Evolutionary conservation across 2,113 vertebrate species (phyloP).

Genomic region (Sander lucioperca): DNA sequence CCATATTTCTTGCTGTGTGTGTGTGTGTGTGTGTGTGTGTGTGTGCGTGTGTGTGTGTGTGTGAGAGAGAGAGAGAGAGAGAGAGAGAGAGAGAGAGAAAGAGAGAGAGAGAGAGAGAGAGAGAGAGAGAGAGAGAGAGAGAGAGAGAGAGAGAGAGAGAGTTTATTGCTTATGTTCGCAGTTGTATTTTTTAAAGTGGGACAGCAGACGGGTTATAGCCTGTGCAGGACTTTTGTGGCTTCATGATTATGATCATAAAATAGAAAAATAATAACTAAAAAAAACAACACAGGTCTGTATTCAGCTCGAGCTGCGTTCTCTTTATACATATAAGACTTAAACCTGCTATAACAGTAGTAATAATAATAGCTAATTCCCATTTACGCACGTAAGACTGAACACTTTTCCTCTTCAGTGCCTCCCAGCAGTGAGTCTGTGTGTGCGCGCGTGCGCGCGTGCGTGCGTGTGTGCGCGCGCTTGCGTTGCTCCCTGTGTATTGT

Average conservation of each 20-base stretch:
- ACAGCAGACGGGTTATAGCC: constrained; percentile 33
- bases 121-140: background rate
- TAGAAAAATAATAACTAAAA: constrained; percentile 23
- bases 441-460: background rate
- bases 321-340: too few relatives aligned
- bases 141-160: background rate
- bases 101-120: background rate
- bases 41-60: constrained; percentile 5
- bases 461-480: background rate
- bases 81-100: background rate
- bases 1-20: constrained; percentile 55
- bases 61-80: too few relatives aligned
- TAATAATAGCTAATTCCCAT: background rate
- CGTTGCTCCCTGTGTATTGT: background rate
- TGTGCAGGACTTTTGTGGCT: constrained; percentile 48
- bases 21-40: background rate
- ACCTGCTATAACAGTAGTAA: constrained; percentile 11
- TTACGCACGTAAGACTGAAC: constrained; percentile 2
- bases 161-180: constrained; percentile 49
- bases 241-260: constrained; percentile 49
- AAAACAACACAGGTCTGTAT: background rate
- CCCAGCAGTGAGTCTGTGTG: background rate
- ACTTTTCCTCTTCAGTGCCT: background rate
- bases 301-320: background rate
- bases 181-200: constrained; percentile 52